Percentiles rank a stretch among this genome's conserved stretches.
phyloP scores from a whole-genome alignment of 2,113 vertebrate species.

The Tragulus kanchil region DNA sequence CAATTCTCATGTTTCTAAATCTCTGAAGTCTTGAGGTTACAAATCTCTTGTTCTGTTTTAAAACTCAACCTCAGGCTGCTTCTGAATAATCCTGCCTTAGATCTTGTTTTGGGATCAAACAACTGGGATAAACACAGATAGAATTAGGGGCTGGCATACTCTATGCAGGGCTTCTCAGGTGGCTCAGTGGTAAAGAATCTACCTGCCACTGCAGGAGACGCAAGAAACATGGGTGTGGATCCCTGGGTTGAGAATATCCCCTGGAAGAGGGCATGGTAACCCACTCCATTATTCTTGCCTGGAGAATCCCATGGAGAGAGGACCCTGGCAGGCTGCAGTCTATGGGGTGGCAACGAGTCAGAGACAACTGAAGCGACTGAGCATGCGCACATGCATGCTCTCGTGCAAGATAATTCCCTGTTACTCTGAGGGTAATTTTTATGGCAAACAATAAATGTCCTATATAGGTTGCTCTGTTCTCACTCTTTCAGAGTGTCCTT shows the following conservation, averaged over 20 bases:
- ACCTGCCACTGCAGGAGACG: not conserved
- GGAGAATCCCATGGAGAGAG: not conserved
- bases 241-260: not conserved
- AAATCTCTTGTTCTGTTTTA: not conserved
- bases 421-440: not conserved
- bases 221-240: not conserved
- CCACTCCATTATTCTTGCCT: not conserved
- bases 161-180: not conserved
- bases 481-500: not conserved
- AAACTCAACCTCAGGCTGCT: not conserved
- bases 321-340: not conserved
- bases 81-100: not conserved
- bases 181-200: not conserved
- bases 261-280: not conserved
- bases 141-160: not conserved
- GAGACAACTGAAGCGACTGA: not conserved
- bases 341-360: rapidly evolving
- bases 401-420: not conserved
- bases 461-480: not conserved
- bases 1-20: not conserved
- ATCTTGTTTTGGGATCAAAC: not conserved
- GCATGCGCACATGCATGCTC: rapidly evolving
- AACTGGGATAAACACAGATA: not conserved
- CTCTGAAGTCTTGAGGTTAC: not conserved
- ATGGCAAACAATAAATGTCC: not conserved